These are phyloP conservation scores for Mastacembelus armatus DNA, from an alignment of 2,797 vertebrate genomes.

Conservation along the genomic window DNA sequence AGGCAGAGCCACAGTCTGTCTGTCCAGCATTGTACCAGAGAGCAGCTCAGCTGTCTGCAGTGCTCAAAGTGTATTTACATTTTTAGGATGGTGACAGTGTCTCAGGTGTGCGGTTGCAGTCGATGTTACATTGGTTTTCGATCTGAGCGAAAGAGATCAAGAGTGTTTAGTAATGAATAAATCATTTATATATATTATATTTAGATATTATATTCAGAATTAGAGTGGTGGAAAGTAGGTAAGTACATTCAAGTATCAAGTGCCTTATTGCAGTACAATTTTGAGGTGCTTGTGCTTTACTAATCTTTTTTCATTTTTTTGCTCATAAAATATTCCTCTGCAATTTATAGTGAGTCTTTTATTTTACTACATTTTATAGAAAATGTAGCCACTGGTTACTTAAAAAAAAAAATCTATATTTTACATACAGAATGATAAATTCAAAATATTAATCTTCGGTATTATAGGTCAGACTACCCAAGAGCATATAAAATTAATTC, in stretches of 20 bases:
- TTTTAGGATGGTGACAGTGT: constrained; percentile 51
- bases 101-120: constrained; percentile 25
- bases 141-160: neutral
- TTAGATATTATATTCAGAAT: constrained; percentile 6
- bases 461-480: neutral
- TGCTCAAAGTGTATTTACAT: constrained; percentile 45
- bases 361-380: neutral
- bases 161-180: neutral
- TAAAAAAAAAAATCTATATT: neutral
- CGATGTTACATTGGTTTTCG: neutral
- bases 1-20: constrained; percentile 32
- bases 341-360: no score
- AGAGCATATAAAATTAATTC: neutral
- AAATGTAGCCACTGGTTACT: neutral
- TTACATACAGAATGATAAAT: neutral
- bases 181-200: constrained; percentile 14
- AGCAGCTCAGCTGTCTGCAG: constrained; percentile 25
- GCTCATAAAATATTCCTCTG: no score
- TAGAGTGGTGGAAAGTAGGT: neutral
- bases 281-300: no score
- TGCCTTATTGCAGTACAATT: no score
- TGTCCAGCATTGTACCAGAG: neutral
- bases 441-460: neutral
- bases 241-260: no score
- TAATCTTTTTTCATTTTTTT: no score